Evolutionary conservation across 2,797 vertebrate species (phyloP), one percentile per base, ranked within the genome.

Genomic region (Typhlichthys eigenmanni): DNA sequence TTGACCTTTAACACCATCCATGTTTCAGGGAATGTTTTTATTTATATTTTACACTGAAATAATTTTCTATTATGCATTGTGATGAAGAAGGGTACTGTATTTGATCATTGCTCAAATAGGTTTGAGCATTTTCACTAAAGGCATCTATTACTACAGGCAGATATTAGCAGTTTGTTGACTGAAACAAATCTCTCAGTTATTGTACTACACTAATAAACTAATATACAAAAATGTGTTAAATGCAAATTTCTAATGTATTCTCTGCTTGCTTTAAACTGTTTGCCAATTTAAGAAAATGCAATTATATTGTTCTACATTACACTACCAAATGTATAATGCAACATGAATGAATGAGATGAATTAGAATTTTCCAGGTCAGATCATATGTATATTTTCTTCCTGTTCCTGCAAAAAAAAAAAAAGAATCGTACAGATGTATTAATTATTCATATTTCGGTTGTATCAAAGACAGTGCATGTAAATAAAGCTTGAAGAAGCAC

Each of bases 401-500:
- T 83, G 80, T 69, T 85, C 80, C 75, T 82, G 74, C 72, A 84
- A 81, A 82, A 71, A 51, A 46, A 81, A 51, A 32, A 60, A 58
- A 63, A 60, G 84, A 79, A 86, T 87, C 90, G 90, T 89, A 88
- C 86, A 91, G 90, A 92, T 96, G 93, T 96, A 93, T 93, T 92
- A 93, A 88, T 90, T 92, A 87, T 93, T 92, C 92, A 92, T 93
- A 93, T 93, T 91, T 93, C 93, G 92, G 94, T 94, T 95, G 94
- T 95, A 93, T 94, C 92, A 92, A 90, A 93, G 85, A 93, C 93
- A 93, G 91, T 95, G 95, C 94, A 95, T 98, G 96, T 98, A 98
- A 98, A 98, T 98, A 99, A 98, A 98, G 95, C 94, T 92, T 93
- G 89, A 87, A 93, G 92, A 93, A 93, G 92, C 91, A 92, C 90